Conservation (phyloP, 2,113 vertebrate species). For the Sylvia atricapilla region DNA sequence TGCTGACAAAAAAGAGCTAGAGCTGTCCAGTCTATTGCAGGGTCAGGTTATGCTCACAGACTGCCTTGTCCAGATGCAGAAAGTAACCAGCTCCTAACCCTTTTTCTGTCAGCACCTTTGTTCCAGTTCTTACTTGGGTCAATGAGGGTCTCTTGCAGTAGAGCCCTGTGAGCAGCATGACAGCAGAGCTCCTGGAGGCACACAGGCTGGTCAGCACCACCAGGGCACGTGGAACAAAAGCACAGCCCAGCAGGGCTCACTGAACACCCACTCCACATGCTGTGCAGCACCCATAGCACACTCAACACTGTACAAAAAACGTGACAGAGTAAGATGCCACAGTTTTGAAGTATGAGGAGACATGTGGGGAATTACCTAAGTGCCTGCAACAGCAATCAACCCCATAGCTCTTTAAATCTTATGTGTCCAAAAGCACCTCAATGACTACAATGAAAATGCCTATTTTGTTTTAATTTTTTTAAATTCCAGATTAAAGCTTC, state of each 20-base stretch:
- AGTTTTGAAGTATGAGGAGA: background rate
- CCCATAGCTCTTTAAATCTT: background rate
- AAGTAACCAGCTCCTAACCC: background rate
- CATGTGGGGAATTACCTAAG: background rate
- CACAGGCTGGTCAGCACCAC: background rate
- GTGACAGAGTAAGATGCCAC: background rate
- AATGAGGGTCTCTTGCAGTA: background rate
- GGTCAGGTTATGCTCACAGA: background rate
- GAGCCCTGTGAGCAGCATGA: accelerated
- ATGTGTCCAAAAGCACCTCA: background rate
- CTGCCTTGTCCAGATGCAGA: background rate
- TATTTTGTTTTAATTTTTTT: background rate
- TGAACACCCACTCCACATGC: background rate
- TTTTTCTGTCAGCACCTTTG: background rate
- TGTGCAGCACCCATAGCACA: background rate
- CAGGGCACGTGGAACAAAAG: accelerated
- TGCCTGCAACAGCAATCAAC: background rate
- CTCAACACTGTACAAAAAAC: background rate
- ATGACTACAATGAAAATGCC: background rate
- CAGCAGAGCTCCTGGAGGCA: background rate
- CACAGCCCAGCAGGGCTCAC: background rate
- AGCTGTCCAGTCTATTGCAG: background rate
- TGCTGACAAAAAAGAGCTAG: background rate
- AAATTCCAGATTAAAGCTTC: background rate
- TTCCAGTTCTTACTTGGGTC: background rate